phyloP scores from a whole-genome alignment of 2,888 invertebrate species.

The Eupithecia subumbrata region DNA sequence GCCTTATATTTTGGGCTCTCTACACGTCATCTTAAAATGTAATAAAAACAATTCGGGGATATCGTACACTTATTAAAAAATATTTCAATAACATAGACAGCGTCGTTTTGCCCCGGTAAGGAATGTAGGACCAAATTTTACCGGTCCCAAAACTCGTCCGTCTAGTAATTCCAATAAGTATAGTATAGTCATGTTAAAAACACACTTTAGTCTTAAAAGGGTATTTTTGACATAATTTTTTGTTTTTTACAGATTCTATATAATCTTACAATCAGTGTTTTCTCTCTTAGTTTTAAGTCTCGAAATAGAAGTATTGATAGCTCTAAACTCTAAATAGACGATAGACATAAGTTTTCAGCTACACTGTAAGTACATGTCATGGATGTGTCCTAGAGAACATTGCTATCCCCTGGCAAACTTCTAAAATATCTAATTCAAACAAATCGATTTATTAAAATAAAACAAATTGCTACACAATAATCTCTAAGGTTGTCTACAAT shows the following conservation, averaged over 20 bases:
- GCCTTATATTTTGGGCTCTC: constrained; percentile 41
- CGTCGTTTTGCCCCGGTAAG: constrained; percentile 80
- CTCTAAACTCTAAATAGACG: constrained; percentile 10
- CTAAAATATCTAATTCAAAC: constrained; percentile 56
- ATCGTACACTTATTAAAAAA: constrained; percentile 54
- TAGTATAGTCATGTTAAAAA: constrained; percentile 51
- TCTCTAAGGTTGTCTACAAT: constrained; percentile 70
- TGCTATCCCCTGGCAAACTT: constrained; percentile 54
- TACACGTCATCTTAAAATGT: constrained; percentile 46
- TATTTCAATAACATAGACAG: constrained; percentile 58
- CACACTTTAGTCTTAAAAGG: constrained; percentile 69
- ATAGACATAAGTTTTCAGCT: constrained; percentile 14
- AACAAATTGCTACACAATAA: constrained; percentile 54
- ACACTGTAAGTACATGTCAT: constrained; percentile 31
- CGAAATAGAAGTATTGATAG: constrained; percentile 28
- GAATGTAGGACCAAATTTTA: constrained; percentile 87
- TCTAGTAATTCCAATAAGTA: constrained; percentile 53
- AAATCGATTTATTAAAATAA: constrained; percentile 56
- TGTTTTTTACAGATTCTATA: constrained; percentile 29
- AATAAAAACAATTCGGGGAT: constrained; percentile 45
- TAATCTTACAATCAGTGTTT: constrained; percentile 32
- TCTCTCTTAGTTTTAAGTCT: constrained; percentile 34
- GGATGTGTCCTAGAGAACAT: constrained; percentile 18
- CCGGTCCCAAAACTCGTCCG: constrained; percentile 77
- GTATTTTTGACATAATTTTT: constrained; percentile 45